Evolutionary conservation across 2,797 vertebrate genomes (phyloP), one percentile per base, ranked within the genome.

Genomic region (Valencia hispanica): DNA sequence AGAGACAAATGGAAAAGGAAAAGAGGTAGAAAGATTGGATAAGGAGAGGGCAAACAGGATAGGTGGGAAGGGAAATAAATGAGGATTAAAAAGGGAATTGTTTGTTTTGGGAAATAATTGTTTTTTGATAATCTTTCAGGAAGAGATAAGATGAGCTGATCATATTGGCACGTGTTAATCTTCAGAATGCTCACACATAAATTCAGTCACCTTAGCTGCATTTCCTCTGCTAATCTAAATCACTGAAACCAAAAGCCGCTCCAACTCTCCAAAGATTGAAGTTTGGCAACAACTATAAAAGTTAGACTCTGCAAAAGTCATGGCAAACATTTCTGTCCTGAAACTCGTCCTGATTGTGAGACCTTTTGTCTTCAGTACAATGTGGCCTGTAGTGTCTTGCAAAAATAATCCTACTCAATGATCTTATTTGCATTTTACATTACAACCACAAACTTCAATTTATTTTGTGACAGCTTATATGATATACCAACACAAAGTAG

Each of bases 201-300:
- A 82, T 87, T 77, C 20, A 17, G 74, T 84, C 53, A 59, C 75
- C 50, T 78, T 79, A 59, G 50, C 78, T 87, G 80, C 78, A 82
- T 81, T 72, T 77, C 69, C 74, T 30, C 73, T 80, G 74, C 80
- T 82, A 66, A 82, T 78, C 75, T 81, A 71, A 87, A 84, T 89
- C 77, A 57, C 81, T 80, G 70, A 11, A 88, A 86, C 74, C 79
- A 71, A 84, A 83, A 71, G 82, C 87, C 87, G 93, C 93, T 93
- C 92, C 92, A 91, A 94, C 91, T 92, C 92, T 90, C 79, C 77
- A 78, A 73, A 87, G 74, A 91, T 88, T 81, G 88, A 76, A 75
- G 27, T 87, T 83, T 61, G 57, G 68, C 47, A 71, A 73, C 53
- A 55, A 79, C 79, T 78, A 74, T 59, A 84, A 84, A 89, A 78